phyloP scores from a whole-genome alignment of 2,797 vertebrate genomes.

The Lithobates pipiens region DNA sequence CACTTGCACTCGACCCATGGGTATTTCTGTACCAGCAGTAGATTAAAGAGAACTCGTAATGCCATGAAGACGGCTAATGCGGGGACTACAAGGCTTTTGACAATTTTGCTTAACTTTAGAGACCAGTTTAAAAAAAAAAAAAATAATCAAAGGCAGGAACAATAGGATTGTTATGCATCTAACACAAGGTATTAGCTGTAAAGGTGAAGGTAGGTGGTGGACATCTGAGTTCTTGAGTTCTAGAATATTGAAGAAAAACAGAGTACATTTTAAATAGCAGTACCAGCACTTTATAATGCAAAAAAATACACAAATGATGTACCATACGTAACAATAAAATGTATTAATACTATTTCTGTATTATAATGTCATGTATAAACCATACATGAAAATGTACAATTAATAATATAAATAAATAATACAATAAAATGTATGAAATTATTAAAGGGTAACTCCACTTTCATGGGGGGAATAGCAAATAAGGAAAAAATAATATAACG shows the following conservation, averaged over 20 bases:
- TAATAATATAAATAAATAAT: no score
- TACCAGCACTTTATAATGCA: no score
- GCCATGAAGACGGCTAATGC: slow-evolving; percentile 28
- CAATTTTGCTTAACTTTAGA: slow-evolving; percentile 35
- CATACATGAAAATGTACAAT: no score
- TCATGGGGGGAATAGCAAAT: no score
- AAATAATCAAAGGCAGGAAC: slow-evolving; percentile 42
- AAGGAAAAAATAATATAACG: no score
- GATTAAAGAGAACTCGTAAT: slow-evolving; percentile 51
- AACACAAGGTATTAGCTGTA: background rate
- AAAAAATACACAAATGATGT: no score
- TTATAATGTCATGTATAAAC: no score
- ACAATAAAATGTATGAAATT: no score
- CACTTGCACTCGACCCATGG: slow-evolving; percentile 36
- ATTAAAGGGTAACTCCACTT: no score
- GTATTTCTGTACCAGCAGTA: slow-evolving; percentile 48
- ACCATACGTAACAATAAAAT: no score
- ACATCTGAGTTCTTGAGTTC: background rate
- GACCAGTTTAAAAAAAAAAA: slow-evolving; percentile 2
- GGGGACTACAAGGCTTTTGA: slow-evolving; percentile 33
- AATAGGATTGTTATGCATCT: slow-evolving; percentile 22
- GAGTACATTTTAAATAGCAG: background rate
- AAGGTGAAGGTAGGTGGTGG: background rate
- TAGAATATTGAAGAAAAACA: background rate
- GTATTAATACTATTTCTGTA: no score